Evolutionary conservation across 2,797 vertebrate species (phyloP), one percentile per base, ranked within the genome.

Genomic region (Falco rusticolus): DNA sequence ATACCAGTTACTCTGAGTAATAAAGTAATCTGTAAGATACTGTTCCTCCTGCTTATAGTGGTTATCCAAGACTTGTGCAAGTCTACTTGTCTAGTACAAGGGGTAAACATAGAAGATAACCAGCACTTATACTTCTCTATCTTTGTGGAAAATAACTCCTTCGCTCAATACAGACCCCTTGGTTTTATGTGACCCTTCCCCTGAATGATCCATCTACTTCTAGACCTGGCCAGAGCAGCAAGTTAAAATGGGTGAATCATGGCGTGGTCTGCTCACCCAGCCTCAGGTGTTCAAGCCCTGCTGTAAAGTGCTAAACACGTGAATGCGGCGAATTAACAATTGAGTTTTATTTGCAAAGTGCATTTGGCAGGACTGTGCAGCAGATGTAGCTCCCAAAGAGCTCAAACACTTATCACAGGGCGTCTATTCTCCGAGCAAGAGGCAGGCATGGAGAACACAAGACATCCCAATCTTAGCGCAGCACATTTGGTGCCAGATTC

Each of bases 271-370:
- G 28, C 64, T 64, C 56, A 18, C 14, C 9, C 37, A n/a, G 50
- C 43, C 77, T 11, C 2, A 0, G 22, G 57, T 51, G 48, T 41
- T 53, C 53, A 26, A 43, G 57, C 68, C n/a, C 31, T 70, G 65
- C 33, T 18, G 26, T 5, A 48, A 70, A 34, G 26, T 10, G 10
- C 59, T 91, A 12, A 80, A 54, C 10, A 59, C 43, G 54, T 21
- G 51, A 43, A 28, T 0, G 2, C 63, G 54, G 34, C 3, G 3
- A 45, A 54, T 6, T 9, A 75, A 18, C 22, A 45, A 28, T 0
- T 13, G 41, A 69, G 29, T 64, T 81, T 60, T 34, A 37, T 33
- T 81, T 74, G 45, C 53, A 45, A 39, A 81, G 53, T 70, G 33
- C 37, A 4, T 41, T 45, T 53, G 43, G 25, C 28, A 48, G 29